These are phyloP conservation scores for Calliopum simillimum DNA, from an alignment of 2,888 invertebrate species.

Conservation along the genomic window DNA sequence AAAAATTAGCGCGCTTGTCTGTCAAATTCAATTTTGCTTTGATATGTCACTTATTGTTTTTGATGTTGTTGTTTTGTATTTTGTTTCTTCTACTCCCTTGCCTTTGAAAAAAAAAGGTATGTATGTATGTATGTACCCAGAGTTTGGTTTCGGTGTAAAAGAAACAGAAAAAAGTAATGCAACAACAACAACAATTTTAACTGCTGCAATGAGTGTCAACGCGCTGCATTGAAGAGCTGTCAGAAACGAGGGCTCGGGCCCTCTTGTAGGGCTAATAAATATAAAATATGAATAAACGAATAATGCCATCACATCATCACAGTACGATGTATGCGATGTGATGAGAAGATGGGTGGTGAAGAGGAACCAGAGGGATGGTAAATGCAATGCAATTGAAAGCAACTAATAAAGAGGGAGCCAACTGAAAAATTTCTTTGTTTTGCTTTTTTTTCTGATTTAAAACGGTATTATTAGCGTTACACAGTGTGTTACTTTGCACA, in stretches of 20 bases:
- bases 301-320: conserved; percentile 17
- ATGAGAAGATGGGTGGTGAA: not conserved
- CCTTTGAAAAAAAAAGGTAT: conserved; percentile 29
- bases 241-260: conserved; percentile 8
- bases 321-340: not conserved
- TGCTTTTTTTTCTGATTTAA: not conserved
- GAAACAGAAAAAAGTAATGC: not conserved
- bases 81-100: conserved; percentile 17
- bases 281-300: conserved; percentile 22
- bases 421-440: not conserved
- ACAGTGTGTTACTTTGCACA: too few species aligned
- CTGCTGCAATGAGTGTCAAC: not conserved
- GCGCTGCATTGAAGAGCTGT: conserved; percentile 6
- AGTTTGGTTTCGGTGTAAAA: conserved; percentile 11
- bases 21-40: conserved; percentile 67
- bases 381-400: not conserved
- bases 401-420: not conserved
- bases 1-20: conserved; percentile 67
- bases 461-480: too few species aligned
- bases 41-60: conserved; percentile 57
- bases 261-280: conserved; percentile 40
- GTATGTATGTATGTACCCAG: too few species aligned
- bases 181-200: not conserved
- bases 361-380: not conserved
- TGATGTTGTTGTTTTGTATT: conserved; percentile 27